phyloP scores from a whole-genome alignment of 2,888 invertebrate species.

The Drosophila fulvimacula region DNA sequence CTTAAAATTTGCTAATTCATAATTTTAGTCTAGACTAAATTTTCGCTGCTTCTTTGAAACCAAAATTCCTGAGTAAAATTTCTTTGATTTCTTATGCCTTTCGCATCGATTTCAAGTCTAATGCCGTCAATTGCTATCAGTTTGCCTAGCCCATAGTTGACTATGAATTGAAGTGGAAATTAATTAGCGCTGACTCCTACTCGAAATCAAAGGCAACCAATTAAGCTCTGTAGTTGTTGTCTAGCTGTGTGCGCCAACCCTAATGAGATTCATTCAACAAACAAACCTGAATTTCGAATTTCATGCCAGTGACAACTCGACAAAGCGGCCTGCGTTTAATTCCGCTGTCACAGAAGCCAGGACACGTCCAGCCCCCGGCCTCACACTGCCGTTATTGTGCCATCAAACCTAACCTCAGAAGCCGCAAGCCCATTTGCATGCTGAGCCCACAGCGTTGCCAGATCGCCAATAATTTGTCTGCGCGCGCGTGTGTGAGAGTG shows the following conservation, averaged over 20 bases:
- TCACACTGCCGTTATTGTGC: background rate
- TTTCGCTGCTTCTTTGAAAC: too few relatives aligned
- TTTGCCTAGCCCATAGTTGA: too few relatives aligned
- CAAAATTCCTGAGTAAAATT: too few relatives aligned
- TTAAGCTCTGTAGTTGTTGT: slow-evolving; percentile 10
- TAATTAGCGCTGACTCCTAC: slow-evolving; percentile 10
- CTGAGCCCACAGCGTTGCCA: slow-evolving; percentile 13
- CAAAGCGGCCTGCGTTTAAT: slow-evolving; percentile 27
- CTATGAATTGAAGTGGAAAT: slow-evolving; percentile 6
- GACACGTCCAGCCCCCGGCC: background rate
- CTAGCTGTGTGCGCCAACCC: slow-evolving; percentile 9
- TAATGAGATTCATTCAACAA: slow-evolving; percentile 49
- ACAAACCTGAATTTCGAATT: slow-evolving; percentile 27
- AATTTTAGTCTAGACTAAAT: too few relatives aligned
- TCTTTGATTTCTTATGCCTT: background rate
- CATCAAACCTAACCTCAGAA: slow-evolving; percentile 7
- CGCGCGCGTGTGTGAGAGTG: background rate
- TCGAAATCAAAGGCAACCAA: slow-evolving; percentile 22
- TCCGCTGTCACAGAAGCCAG: background rate
- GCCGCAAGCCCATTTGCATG: slow-evolving; percentile 43
- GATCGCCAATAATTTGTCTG: slow-evolving; percentile 58
- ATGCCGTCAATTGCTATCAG: background rate
- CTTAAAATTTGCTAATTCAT: too few relatives aligned
- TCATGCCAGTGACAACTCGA: slow-evolving; percentile 23
- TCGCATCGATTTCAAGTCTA: background rate